Conservation (phyloP, 2,888 invertebrate species). For the Silvanus unidentatus region DNA sequence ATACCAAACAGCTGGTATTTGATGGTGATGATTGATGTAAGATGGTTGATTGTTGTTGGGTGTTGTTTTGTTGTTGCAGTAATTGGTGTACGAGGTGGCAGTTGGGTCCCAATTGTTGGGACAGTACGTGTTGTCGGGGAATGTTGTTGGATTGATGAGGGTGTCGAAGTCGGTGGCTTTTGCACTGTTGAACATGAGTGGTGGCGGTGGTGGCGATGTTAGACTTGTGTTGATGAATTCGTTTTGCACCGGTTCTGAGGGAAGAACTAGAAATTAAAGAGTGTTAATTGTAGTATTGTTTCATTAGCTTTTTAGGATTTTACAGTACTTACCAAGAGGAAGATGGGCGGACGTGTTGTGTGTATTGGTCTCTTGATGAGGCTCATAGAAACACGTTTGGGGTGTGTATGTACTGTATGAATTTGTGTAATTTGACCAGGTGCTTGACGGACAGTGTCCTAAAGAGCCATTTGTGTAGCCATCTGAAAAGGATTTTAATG, state of each 20-base stretch:
- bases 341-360: constrained; percentile 54
- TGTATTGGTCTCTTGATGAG: constrained; percentile 45
- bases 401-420: constrained; percentile 49
- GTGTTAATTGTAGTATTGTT: constrained; percentile 6
- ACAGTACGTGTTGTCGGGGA: constrained; percentile 48
- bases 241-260: constrained; percentile 33
- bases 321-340: constrained; percentile 51
- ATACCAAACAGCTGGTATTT: constrained; percentile 62
- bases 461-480: constrained; percentile 29
- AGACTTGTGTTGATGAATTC: constrained; percentile 41
- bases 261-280: constrained; percentile 41
- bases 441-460: constrained; percentile 30
- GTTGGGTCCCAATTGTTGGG: constrained; percentile 52
- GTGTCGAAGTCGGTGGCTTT: constrained; percentile 37
- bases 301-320: background rate
- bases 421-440: constrained; percentile 46
- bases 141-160: constrained; percentile 28
- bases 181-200: constrained; percentile 35
- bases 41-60: constrained; percentile 54
- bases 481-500: constrained; percentile 43
- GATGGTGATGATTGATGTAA: constrained; percentile 49
- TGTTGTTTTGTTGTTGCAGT: constrained; percentile 63
- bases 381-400: constrained; percentile 47
- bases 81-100: constrained; percentile 43
- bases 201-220: constrained; percentile 34